These are phyloP conservation scores for Varanus salvator DNA, from an alignment of 2,113 vertebrate species.

Conservation along the genomic window DNA sequence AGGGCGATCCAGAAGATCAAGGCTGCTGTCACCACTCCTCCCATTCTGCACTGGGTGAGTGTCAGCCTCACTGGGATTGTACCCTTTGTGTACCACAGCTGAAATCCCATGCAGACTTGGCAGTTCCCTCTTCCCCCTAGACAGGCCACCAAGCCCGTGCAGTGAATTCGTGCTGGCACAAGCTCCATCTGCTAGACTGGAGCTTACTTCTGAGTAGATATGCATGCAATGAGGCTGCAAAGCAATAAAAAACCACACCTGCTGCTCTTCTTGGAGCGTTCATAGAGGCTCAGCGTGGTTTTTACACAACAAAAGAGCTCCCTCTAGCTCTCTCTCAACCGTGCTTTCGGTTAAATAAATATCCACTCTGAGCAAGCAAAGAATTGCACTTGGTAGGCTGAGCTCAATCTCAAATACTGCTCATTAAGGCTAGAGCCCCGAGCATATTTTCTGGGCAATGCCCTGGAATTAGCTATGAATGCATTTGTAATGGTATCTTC, in stretches of 20 bases:
- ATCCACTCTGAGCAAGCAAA: not conserved
- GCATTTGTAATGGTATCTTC: not conserved
- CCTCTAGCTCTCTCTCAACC: conserved; percentile 66
- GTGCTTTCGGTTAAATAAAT: not conserved
- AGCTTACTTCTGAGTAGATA: not conserved
- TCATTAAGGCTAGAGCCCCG: not conserved
- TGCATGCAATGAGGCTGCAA: not conserved
- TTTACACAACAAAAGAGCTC: conserved; percentile 62
- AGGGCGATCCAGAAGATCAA: no score
- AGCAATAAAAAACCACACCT: not conserved
- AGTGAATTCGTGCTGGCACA: no score
- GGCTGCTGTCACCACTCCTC: no score
- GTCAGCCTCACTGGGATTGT: no score
- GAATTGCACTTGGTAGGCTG: fast-evolving
- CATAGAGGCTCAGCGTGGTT: fast-evolving
- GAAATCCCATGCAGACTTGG: not conserved
- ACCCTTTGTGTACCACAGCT: not conserved
- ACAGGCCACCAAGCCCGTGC: no score
- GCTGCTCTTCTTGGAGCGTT: not conserved
- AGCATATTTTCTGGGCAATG: not conserved
- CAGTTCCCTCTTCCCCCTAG: not conserved
- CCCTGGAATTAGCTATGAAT: not conserved
- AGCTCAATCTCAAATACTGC: not conserved
- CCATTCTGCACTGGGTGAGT: no score
- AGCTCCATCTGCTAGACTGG: not conserved